Conservation (phyloP, 2,113 vertebrate species). For the Galeopterus variegatus region DNA sequence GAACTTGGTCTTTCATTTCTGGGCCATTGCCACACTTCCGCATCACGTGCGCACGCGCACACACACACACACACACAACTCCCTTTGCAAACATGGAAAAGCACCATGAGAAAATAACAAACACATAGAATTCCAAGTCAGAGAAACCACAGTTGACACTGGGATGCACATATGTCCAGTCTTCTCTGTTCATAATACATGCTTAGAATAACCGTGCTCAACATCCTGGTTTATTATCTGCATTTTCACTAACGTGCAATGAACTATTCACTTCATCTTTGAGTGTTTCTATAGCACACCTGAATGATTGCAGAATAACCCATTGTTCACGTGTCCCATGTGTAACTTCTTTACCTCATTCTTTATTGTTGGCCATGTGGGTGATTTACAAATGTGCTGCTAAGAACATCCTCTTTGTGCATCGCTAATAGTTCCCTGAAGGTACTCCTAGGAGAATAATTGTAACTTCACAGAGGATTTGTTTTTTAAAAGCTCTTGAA, state of each 20-base stretch:
- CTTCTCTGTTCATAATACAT: not conserved
- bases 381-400: not conserved
- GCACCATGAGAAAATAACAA: not conserved
- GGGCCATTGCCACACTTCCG: not conserved
- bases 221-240: not conserved
- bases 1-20: not conserved
- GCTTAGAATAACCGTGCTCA: not conserved
- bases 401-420: rapidly evolving
- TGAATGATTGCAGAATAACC: not conserved
- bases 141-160: not conserved
- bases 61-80: not conserved
- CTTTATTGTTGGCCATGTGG: not conserved
- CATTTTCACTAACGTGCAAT: not conserved
- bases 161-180: rapidly evolving
- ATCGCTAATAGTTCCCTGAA: not conserved
- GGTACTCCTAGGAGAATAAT: not conserved
- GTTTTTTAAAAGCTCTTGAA: not conserved
- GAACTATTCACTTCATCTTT: not conserved
- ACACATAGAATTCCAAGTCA: not conserved
- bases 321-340: not conserved
- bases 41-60: no score
- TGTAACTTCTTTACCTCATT: not conserved
- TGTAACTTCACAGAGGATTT: not conserved
- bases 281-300: not conserved
- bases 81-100: not conserved